These are phyloP conservation scores for Ceratotherium simum DNA, from an alignment of 2,113 vertebrate genomes.

Conservation along the genomic window DNA sequence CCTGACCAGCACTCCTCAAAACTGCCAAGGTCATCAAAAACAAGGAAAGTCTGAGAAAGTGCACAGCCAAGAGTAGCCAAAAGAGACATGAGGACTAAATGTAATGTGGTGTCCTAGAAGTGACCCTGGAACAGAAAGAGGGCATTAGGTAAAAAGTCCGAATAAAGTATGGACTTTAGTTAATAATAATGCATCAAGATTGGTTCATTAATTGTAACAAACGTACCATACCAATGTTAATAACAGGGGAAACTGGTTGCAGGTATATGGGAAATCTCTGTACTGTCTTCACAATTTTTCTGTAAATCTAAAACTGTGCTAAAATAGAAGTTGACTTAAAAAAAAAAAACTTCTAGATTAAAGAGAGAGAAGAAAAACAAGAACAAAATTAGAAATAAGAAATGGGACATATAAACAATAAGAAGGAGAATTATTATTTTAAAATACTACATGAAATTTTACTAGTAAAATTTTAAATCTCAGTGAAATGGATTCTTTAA, in stretches of 20 bases:
- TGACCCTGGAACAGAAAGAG: background rate
- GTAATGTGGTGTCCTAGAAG: background rate
- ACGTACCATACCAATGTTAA: background rate
- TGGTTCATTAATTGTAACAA: conserved; percentile 21
- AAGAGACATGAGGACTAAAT: background rate
- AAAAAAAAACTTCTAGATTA: background rate
- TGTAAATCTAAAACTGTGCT: conserved; percentile 35
- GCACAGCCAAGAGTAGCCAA: background rate
- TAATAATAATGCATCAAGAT: background rate
- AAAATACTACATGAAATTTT: background rate
- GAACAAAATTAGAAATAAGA: conserved; percentile 48
- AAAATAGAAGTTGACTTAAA: conserved; percentile 16
- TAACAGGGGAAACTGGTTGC: background rate
- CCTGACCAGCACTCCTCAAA: background rate
- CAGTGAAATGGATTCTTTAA: conserved; percentile 38
- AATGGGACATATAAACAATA: background rate
- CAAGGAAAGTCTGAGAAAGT: background rate
- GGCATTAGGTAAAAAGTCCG: background rate
- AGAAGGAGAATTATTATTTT: conserved; percentile 12
- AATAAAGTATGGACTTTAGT: conserved; percentile 31
- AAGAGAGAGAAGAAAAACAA: background rate
- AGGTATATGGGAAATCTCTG: background rate
- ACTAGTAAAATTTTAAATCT: background rate
- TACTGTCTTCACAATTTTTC: conserved; percentile 9
- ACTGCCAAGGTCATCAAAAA: background rate